phyloP scores from a whole-genome alignment of 2,888 invertebrate genomes.

The Eugnorisma glareosa region DNA sequence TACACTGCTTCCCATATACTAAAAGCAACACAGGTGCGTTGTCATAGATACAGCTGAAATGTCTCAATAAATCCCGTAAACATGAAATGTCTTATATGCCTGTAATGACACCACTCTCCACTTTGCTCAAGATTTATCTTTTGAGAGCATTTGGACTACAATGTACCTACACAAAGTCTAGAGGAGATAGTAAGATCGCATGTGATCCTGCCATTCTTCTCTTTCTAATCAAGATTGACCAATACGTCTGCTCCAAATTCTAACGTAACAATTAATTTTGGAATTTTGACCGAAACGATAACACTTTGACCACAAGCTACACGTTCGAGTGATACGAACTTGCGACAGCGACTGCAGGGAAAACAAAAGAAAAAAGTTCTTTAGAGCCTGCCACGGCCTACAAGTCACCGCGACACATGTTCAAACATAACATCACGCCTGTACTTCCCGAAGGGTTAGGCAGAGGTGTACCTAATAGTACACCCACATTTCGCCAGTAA shows the following conservation, averaged over 20 bases:
- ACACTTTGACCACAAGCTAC: too few relatives aligned
- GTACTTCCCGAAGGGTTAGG: too few relatives aligned
- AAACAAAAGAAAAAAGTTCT: too few relatives aligned
- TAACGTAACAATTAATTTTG: not conserved
- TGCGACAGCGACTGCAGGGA: too few relatives aligned
- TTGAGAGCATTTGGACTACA: not conserved
- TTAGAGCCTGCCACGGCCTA: too few relatives aligned
- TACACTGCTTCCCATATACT: not conserved
- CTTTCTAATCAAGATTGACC: not conserved
- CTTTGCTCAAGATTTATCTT: not conserved
- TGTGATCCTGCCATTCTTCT: not conserved
- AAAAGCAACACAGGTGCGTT: not conserved
- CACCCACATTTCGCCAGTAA: too few relatives aligned
- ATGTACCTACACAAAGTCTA: not conserved
- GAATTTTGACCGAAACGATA: not conserved
- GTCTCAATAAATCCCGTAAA: not conserved
- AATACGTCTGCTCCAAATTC: not conserved
- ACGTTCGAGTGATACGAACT: too few relatives aligned
- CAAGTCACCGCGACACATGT: too few relatives aligned
- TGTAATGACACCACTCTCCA: not conserved
- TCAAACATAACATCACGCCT: too few relatives aligned
- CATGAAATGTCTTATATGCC: not conserved
- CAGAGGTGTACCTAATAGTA: too few relatives aligned
- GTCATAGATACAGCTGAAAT: not conserved
- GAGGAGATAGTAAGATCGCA: not conserved